Conservation (phyloP, 2,888 invertebrate species). For the Adineta ricciae region DNA sequence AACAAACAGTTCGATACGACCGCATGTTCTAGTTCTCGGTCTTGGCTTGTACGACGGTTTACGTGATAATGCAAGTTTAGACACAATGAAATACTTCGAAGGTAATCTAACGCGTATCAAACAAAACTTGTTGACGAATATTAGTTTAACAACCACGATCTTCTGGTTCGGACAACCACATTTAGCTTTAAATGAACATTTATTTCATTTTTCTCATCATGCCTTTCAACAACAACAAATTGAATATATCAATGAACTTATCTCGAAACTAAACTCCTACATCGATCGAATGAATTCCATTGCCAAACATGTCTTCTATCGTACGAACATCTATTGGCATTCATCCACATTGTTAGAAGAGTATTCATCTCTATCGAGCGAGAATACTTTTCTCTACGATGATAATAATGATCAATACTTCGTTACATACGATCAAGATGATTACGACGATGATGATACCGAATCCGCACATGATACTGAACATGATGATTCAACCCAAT, state of each 20-base stretch:
- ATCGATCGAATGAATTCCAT: neutral
- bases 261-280: neutral
- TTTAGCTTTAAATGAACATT: neutral
- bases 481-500: neutral
- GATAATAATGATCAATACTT: neutral
- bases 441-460: too few species aligned
- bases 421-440: neutral
- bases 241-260: neutral
- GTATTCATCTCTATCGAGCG: neutral
- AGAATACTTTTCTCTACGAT: constrained; percentile 6
- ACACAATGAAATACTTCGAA: neutral
- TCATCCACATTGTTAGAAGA: constrained; percentile 11
- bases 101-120: neutral
- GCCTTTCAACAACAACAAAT: neutral
- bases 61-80: neutral
- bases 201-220: neutral
- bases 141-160: constrained; percentile 1
- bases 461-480: neutral
- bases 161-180: constrained; percentile 20
- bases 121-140: neutral
- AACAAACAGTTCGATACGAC: neutral
- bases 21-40: neutral
- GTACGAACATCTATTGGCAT: constrained; percentile 9
- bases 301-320: neutral
- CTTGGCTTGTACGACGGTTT: neutral